Percentiles rank a stretch among this genome's conserved stretches.
phyloP scores from a whole-genome alignment of 2,888 invertebrate genomes.

The Agriopis aurantiaria region DNA sequence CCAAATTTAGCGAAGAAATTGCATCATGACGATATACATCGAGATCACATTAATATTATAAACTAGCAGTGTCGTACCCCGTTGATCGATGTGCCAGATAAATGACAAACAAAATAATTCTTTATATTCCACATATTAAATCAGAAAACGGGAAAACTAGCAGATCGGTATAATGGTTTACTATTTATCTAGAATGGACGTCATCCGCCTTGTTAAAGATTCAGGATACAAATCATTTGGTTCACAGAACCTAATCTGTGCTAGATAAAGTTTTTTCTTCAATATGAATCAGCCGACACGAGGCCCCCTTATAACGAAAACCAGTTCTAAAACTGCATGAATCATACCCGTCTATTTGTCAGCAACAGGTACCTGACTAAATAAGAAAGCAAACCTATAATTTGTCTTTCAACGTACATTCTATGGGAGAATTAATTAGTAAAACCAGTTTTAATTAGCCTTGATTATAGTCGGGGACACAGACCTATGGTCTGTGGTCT shows the following conservation, averaged over 20 bases:
- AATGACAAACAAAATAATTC: background rate
- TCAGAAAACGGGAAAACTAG: too few species aligned
- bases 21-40: too few species aligned
- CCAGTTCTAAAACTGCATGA: constrained; percentile 57
- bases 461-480: constrained; percentile 3
- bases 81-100: too few species aligned
- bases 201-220: background rate
- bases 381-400: constrained; percentile 37
- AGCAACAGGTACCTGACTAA: constrained; percentile 53
- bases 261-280: constrained; percentile 28
- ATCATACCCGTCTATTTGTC: constrained; percentile 51
- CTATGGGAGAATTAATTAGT: constrained; percentile 31
- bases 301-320: constrained; percentile 63
- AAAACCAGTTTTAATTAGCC: constrained; percentile 38
- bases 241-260: constrained; percentile 24
- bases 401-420: constrained; percentile 28
- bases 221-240: constrained; percentile 18
- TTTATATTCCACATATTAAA: background rate
- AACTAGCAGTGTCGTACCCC: too few species aligned
- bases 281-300: constrained; percentile 50
- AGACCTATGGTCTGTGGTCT: constrained; percentile 12
- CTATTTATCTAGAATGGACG: constrained; percentile 1
- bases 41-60: too few species aligned
- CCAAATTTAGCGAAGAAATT: too few species aligned
- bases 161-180: background rate